Evolutionary conservation across 2,797 vertebrate genomes (phyloP).

Genomic region (Coregonus sp.): DNA sequence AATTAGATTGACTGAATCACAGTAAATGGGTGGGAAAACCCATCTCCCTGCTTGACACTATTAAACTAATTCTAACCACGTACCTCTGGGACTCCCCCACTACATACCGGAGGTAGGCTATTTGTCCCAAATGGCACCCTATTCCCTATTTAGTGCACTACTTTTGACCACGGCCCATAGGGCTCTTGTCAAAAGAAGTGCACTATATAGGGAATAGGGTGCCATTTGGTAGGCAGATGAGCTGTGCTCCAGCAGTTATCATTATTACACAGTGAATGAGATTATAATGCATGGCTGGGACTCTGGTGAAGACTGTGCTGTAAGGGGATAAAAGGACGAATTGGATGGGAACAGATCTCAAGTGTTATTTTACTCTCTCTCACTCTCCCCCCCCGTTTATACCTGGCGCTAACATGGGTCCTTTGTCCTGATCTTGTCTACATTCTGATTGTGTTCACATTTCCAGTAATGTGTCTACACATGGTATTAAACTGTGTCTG

Average conservation of each 20-base stretch:
- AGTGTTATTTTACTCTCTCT: constrained; percentile 11
- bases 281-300: constrained; percentile 37
- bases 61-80: constrained; percentile 55
- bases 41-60: constrained; percentile 44
- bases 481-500: too few relatives aligned
- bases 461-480: too few relatives aligned
- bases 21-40: constrained; percentile 36
- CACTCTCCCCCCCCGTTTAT: too few relatives aligned
- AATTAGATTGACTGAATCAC: constrained; percentile 41
- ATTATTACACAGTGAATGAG: constrained; percentile 40
- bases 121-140: too few relatives aligned
- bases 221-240: too few relatives aligned
- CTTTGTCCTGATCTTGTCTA: too few relatives aligned
- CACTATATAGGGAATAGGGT: too few relatives aligned
- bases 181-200: too few relatives aligned
- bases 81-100: constrained; percentile 44
- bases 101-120: constrained; percentile 26
- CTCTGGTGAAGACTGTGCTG: constrained; percentile 22
- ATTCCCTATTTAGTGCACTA: not conserved
- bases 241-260: constrained; percentile 26
- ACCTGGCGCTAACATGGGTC: too few relatives aligned
- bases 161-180: not conserved
- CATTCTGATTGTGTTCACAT: too few relatives aligned
- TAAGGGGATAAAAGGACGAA: constrained; percentile 7
- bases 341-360: constrained; percentile 44